These are phyloP conservation scores for Microtus ochrogaster DNA, from an alignment of 2,113 vertebrate species.

Conservation along the genomic window DNA sequence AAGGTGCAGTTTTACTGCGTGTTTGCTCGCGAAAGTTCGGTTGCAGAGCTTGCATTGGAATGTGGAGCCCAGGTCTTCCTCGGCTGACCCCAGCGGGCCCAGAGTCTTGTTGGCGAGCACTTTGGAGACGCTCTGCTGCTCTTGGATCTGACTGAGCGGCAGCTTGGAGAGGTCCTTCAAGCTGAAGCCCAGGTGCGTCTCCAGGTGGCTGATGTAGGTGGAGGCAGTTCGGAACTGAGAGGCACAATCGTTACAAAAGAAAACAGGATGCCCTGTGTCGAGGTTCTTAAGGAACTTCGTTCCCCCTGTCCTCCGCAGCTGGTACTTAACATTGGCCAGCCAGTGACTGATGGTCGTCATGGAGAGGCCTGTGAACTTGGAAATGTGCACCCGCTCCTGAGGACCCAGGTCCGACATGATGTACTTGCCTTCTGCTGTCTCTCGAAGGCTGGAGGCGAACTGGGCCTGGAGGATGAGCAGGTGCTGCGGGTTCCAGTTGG, in stretches of 20 bases:
- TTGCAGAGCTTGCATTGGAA: constrained; percentile 99
- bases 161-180: constrained; percentile 98
- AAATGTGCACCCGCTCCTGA: constrained; percentile 98
- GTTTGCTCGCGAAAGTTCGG: constrained; percentile 99
- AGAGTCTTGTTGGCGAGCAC: constrained; percentile 93
- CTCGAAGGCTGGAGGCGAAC: constrained; percentile 96
- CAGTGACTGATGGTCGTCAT: constrained; percentile 99
- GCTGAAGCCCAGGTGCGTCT: constrained; percentile 98
- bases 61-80: constrained; percentile 94
- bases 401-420: constrained; percentile 96
- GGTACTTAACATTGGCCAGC: constrained; percentile 99
- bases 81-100: constrained; percentile 91
- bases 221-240: constrained; percentile 99
- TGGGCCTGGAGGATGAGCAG: constrained; percentile 98
- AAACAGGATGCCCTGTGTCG: constrained; percentile 97
- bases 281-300: constrained; percentile 99
- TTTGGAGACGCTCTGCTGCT: constrained; percentile 94
- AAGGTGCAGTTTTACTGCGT: constrained; percentile 99
- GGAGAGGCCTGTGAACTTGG: constrained; percentile 99
- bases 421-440: constrained; percentile 96
- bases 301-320: constrained; percentile 98
- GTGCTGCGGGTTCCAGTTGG: constrained; percentile 99
- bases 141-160: constrained; percentile 95
- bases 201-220: constrained; percentile 97
- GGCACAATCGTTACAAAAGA: constrained; percentile 99